Percentiles rank a stretch among this genome's conserved stretches.
Evolutionary conservation across 2,113 vertebrate species (phyloP).

Genomic region (Glaucomys volans): DNA sequence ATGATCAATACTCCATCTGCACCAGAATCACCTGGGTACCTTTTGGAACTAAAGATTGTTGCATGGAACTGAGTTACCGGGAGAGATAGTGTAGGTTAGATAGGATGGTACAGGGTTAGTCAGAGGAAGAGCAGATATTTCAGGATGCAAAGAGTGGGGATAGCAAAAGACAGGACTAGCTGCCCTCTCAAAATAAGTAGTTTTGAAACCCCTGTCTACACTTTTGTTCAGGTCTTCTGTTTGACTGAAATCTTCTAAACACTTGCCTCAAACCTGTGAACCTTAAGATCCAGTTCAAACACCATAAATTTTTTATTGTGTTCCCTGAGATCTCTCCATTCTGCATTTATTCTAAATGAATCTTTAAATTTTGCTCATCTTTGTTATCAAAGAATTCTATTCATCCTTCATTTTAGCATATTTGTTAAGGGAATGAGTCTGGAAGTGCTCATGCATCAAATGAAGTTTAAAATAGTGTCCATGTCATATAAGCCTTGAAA

Average conservation of each 20-base stretch:
- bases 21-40: neutral
- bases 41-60: neutral
- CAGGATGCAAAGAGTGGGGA: neutral
- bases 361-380: neutral
- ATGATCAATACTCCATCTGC: neutral
- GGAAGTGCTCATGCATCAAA: neutral
- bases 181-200: neutral
- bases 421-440: neutral
- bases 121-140: neutral
- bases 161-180: neutral
- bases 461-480: neutral
- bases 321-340: neutral
- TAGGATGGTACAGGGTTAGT: too few relatives aligned
- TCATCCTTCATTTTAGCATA: neutral
- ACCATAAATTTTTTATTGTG: too few relatives aligned
- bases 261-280: neutral
- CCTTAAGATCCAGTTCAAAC: neutral
- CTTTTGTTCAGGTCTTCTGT: neutral
- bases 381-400: neutral
- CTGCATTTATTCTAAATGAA: neutral
- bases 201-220: neutral
- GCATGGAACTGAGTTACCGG: fast-evolving
- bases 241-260: neutral
- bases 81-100: neutral
- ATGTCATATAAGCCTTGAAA: neutral